phyloP scores from a whole-genome alignment of 35 echinoderm and acorn worm genomes.

The Stichopus chloronotus region DNA sequence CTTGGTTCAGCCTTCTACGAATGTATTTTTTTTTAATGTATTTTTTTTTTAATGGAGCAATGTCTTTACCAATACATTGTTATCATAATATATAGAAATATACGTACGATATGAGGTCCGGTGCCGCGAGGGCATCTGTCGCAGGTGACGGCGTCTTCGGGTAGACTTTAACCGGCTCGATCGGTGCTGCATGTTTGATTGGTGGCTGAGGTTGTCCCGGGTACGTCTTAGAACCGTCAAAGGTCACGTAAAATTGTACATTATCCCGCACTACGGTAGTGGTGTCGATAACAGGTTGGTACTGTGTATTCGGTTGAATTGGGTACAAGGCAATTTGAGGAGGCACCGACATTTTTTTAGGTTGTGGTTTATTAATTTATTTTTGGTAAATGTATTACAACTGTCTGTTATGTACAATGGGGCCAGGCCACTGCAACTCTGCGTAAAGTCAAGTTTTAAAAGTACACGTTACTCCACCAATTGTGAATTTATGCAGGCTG shows the following conservation, averaged over 20 bases:
- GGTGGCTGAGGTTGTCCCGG: not conserved
- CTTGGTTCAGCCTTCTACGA: too few relatives aligned
- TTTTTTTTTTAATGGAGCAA: too few relatives aligned
- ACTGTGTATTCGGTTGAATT: not conserved
- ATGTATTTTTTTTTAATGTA: too few relatives aligned
- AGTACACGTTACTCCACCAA: too few relatives aligned
- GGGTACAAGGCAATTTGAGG: constrained; percentile 29
- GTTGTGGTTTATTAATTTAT: too few relatives aligned
- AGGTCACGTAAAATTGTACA: constrained; percentile 42
- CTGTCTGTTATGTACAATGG: too few relatives aligned
- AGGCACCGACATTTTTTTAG: constrained; percentile 14
- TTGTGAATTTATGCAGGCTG: too few relatives aligned
- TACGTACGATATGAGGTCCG: constrained; percentile 44
- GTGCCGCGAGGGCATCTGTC: constrained; percentile 23
- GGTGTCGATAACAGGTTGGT: constrained; percentile 3
- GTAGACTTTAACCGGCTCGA: not conserved
- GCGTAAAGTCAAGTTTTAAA: too few relatives aligned
- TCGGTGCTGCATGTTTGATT: not conserved
- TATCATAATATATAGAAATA: not conserved
- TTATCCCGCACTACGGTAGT: not conserved
- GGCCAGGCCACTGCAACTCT: too few relatives aligned
- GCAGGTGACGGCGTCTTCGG: constrained; percentile 29
- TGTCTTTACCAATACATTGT: too few relatives aligned
- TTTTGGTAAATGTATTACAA: too few relatives aligned
- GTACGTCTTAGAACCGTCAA: not conserved